Base-by-base conservation (phyloP, 2,113 vertebrate genomes). In the Crotalus viridis region DNA sequence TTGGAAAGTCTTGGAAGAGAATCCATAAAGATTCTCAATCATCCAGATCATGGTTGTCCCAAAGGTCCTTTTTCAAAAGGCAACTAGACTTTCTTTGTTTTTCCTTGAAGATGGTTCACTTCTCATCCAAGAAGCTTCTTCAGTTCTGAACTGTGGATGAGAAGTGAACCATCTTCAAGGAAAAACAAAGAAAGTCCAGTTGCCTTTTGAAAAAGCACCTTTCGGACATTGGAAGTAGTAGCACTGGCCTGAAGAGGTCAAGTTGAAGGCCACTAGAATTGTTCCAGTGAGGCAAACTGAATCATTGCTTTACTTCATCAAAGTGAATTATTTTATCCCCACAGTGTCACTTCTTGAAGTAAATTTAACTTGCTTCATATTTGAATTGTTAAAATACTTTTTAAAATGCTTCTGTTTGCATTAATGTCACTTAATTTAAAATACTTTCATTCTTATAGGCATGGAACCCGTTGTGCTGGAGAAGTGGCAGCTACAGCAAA, bases 391-490 rank as follows among this genome's bases (percentile, higher is more conserved):
- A 39, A 43, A 81, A 39, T 43, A 9, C 5, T 69, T 69, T 13
- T 33, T 91, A 3, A 81, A 93, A 3, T 93, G 54, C 93, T 74
- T 92, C 19, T 90, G n/a, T 51, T 55, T 85, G 26, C 86, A 90
- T 59, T 12, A 64, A 54, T 91, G 74, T 46, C 15, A 90, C 94
- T 96, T 93, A 95, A 96, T 96, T 95, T 95, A 95, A 95, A 96
- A 93, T 96, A 93, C 97, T 96, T 97, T 96, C 96, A 94, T 98
- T 90, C 98, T 95, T 95, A 92, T 97, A 99, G 99, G 97, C 99
- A 99, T n/a, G 99, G 99, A 96, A 99, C 99, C 48, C 98, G 99
- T 94, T 99, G 99, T 97, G 99, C 99, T 89, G 99, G 99, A 92
- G 99, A 99, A 98, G 99, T 99, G 95, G 99, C 99, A 93, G 99